These are phyloP conservation scores for Etheostoma perlongum DNA, from an alignment of 2,797 vertebrate species.

Conservation along the genomic window DNA sequence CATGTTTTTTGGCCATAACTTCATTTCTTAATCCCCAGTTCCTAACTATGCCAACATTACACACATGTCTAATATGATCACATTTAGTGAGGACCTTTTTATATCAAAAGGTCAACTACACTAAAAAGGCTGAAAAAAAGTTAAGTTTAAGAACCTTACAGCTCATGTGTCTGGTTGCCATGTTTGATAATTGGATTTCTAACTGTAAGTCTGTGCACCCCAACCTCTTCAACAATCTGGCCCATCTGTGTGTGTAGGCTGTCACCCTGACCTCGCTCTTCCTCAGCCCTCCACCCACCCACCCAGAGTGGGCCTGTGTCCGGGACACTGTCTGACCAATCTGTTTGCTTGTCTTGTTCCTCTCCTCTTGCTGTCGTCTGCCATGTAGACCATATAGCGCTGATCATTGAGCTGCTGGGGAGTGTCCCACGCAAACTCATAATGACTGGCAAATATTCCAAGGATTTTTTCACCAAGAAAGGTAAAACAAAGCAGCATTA, in stretches of 20 bases:
- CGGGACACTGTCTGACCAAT: constrained; percentile 77
- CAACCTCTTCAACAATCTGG: not conserved
- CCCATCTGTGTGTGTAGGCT: constrained; percentile 28
- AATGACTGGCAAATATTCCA: constrained; percentile 96
- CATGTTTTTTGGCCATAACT: no score
- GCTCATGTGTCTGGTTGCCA: constrained; percentile 14
- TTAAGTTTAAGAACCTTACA: not conserved
- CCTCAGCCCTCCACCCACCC: constrained; percentile 44
- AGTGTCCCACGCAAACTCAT: constrained; percentile 97
- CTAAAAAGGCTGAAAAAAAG: no score
- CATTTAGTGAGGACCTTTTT: no score
- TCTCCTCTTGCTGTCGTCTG: constrained; percentile 45
- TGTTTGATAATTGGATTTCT: not conserved
- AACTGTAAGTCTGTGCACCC: constrained; percentile 15
- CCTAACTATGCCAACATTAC: no score
- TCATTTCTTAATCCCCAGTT: no score
- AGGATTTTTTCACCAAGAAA: constrained; percentile 99
- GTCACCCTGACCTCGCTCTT: constrained; percentile 26
- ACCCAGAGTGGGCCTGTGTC: constrained; percentile 72
- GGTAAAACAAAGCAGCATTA: constrained; percentile 85
- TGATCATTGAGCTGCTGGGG: constrained; percentile 99
- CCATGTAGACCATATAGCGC: constrained; percentile 94
- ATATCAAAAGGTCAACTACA: no score
- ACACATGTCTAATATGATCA: no score
- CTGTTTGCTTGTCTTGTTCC: constrained; percentile 65